These are phyloP conservation scores for Mylabris sibirica DNA, from an alignment of 2,888 invertebrate species.

Conservation along the genomic window DNA sequence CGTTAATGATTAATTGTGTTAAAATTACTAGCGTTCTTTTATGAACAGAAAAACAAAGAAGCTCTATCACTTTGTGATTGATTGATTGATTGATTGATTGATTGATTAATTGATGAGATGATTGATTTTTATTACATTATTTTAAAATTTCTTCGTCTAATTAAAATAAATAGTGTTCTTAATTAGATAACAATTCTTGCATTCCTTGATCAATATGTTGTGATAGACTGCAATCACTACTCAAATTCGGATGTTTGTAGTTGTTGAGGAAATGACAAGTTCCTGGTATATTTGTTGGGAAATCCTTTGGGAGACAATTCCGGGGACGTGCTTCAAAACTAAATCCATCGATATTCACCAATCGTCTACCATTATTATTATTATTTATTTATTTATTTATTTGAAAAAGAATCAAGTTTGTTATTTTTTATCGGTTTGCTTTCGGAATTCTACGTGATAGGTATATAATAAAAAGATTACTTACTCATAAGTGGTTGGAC, in stretches of 20 bases:
- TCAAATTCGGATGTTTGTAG: constrained; percentile 76
- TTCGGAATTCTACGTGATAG: no score
- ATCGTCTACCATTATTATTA: constrained; percentile 67
- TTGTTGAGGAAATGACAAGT: constrained; percentile 87
- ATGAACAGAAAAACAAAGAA: neutral
- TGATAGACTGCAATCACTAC: constrained; percentile 67
- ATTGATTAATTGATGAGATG: neutral
- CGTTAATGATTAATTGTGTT: neutral
- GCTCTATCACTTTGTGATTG: neutral
- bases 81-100: neutral
- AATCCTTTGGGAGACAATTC: constrained; percentile 83
- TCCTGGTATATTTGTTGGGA: constrained; percentile 78
- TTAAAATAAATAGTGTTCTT: constrained; percentile 35
- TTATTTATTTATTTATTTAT: no score
- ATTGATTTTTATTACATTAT: constrained; percentile 5
- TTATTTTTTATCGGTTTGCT: no score
- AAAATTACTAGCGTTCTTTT: neutral
- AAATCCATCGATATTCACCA: constrained; percentile 79
- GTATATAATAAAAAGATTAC: constrained; percentile 56
- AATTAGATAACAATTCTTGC: constrained; percentile 68
- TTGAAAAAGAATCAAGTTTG: neutral
- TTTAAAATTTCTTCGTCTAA: neutral
- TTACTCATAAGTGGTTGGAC: constrained; percentile 92
- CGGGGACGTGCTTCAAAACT: constrained; percentile 78
- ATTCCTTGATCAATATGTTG: constrained; percentile 75